phyloP scores from a whole-genome alignment of 2,797 vertebrate species.

The Mus spretus region DNA sequence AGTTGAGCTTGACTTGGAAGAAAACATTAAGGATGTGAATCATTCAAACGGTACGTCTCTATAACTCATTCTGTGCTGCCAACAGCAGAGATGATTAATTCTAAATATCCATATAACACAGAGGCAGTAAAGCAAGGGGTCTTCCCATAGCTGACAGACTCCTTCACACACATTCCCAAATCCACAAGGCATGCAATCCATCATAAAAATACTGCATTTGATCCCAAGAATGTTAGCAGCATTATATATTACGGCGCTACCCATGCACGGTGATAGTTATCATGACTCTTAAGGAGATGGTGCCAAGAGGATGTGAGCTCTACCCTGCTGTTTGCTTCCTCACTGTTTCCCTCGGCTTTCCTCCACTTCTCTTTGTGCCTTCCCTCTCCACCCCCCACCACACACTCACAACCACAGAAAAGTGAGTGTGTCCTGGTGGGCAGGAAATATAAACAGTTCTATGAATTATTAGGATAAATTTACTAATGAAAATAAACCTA shows the following conservation, averaged over 20 bases:
- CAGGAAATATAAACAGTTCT: not conserved
- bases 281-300: constrained; percentile 23
- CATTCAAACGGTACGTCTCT: constrained; percentile 64
- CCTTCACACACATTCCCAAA: not conserved
- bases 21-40: constrained; percentile 67
- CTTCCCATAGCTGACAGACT: constrained; percentile 37
- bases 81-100: constrained; percentile 77
- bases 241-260: not conserved
- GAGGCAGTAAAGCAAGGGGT: constrained; percentile 67
- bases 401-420: not conserved
- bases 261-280: not conserved
- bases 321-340: not conserved
- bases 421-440: not conserved
- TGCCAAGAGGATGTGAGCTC: not conserved
- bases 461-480: not conserved
- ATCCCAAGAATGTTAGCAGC: constrained; percentile 35
- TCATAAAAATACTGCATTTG: constrained; percentile 58
- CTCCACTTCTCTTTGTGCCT: not conserved
- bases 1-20: constrained; percentile 55
- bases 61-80: constrained; percentile 62
- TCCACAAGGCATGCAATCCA: constrained; percentile 56
- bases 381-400: too few relatives aligned
- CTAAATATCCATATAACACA: constrained; percentile 59
- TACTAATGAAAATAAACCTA: not conserved
- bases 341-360: not conserved